Percentiles rank a stretch among this genome's conserved stretches.
phyloP scores from a whole-genome alignment of 1,140 invertebrate genomes.

The Copidosoma floridanum region DNA sequence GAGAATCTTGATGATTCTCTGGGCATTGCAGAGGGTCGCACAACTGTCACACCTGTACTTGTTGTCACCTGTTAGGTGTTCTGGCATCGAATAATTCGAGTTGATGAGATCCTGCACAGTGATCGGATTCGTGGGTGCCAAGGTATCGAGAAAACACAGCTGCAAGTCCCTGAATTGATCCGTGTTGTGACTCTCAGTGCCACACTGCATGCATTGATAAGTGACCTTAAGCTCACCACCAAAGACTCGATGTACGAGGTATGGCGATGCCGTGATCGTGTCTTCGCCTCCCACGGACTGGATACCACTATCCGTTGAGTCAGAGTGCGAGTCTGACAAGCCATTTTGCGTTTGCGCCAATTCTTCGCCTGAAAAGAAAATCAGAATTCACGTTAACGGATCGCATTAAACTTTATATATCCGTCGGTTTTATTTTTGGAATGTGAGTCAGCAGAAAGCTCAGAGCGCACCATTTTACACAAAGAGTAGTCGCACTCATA shows the following conservation, averaged over 20 bases:
- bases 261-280: slow-evolving; percentile 39
- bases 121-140: slow-evolving; percentile 55
- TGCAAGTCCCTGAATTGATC: slow-evolving; percentile 80
- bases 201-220: slow-evolving; percentile 70
- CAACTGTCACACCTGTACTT: slow-evolving; percentile 80
- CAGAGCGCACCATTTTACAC: no score
- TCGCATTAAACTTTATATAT: background rate
- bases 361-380: slow-evolving; percentile 46
- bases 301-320: slow-evolving; percentile 56
- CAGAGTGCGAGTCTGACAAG: slow-evolving; percentile 51
- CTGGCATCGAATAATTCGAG: slow-evolving; percentile 69
- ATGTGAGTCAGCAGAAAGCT: slow-evolving; percentile 13
- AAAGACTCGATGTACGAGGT: slow-evolving; percentile 69
- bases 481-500: background rate
- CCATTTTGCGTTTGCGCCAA: slow-evolving; percentile 42
- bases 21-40: slow-evolving; percentile 71
- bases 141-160: slow-evolving; percentile 73
- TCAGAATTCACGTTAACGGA: no score
- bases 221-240: slow-evolving; percentile 72
- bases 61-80: slow-evolving; percentile 77
- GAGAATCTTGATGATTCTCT: slow-evolving; percentile 69
- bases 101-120: slow-evolving; percentile 71
- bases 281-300: slow-evolving; percentile 54
- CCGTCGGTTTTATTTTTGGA: slow-evolving; percentile 21
- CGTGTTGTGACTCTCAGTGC: slow-evolving; percentile 66